Evolutionary conservation across 2,113 vertebrate genomes (phyloP), one percentile per base, ranked within the genome.

Genomic region (Arothron firmamentum): DNA sequence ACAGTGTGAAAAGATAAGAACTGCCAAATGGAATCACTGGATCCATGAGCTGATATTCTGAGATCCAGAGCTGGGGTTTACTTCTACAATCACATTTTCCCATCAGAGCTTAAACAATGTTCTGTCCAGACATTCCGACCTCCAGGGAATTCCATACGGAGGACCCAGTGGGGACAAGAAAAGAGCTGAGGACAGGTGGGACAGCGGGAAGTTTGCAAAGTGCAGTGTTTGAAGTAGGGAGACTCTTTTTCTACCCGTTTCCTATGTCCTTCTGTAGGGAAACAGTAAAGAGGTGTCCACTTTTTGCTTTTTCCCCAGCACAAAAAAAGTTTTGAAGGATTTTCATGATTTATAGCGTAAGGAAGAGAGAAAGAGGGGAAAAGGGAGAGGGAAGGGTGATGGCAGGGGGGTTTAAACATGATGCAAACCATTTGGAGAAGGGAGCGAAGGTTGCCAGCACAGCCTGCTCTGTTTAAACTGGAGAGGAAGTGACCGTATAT

Each of bases 391-490:
- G 85, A 65, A 86, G 87, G 79, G 87, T 85, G 80, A 87, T 86
- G 89, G 92, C 86, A 91, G 92, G 93, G 93, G 91, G 92, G 90
- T 90, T 93, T 91, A 94, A 94, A 94, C 92, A 93, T 97, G 95
- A 98, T 96, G 94, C 95, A 96, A 96, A 96, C 95, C 95, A 96
- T 98, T 98, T 97, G 95, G 95, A 98, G 93, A 85, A 56, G 78
- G 84, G 92, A 94, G 91, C 88, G 90, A 90, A 91, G 91, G 83
- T 92, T 96, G 95, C 96, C 96, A 98, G 94, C 92, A 96, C 95
- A 97, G 95, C 93, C 95, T 96, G 96, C 92, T 94, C 94, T 96
- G 94, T 97, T 96, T 96, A 98, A 97, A 97, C 93, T 96, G 94
- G 94, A 94, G 93, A 97, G 95, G 97, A 98, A 99, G 94, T 95